Evolutionary conservation across 2,888 invertebrate genomes (phyloP).

Genomic region (Cephonodes hylas): DNA sequence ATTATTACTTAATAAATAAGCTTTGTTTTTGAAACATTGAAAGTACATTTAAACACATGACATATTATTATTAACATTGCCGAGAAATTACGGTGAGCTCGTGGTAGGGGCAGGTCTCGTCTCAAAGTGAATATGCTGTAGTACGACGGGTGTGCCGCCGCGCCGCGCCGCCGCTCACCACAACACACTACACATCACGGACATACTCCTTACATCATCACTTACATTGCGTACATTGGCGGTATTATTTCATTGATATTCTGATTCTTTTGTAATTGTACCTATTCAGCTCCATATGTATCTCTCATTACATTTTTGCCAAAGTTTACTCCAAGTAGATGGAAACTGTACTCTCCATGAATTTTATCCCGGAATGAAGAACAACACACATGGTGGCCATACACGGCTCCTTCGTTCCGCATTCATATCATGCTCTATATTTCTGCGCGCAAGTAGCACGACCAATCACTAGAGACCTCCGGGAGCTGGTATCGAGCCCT

Average conservation of each 20-base stretch:
- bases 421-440: conserved; percentile 7
- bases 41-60: too few species aligned
- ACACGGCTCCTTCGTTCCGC: neutral
- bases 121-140: neutral
- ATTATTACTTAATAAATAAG: too few species aligned
- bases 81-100: neutral
- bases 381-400: neutral
- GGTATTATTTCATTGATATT: too few species aligned
- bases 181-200: neutral
- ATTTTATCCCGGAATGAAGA: neutral
- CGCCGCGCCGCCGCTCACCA: neutral
- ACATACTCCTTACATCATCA: neutral
- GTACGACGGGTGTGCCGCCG: neutral
- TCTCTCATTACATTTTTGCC: neutral
- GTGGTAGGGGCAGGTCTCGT: neutral
- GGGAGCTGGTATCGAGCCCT: neutral
- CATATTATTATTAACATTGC: too few species aligned
- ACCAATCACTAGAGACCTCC: neutral
- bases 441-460: neutral
- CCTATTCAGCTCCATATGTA: neutral
- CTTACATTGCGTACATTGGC: too few species aligned
- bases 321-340: too few species aligned
- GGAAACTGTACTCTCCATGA: neutral
- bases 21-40: too few species aligned
- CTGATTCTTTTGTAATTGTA: too few species aligned